Conservation (phyloP, 2,797 vertebrate species). For the Balearica regulorum region DNA sequence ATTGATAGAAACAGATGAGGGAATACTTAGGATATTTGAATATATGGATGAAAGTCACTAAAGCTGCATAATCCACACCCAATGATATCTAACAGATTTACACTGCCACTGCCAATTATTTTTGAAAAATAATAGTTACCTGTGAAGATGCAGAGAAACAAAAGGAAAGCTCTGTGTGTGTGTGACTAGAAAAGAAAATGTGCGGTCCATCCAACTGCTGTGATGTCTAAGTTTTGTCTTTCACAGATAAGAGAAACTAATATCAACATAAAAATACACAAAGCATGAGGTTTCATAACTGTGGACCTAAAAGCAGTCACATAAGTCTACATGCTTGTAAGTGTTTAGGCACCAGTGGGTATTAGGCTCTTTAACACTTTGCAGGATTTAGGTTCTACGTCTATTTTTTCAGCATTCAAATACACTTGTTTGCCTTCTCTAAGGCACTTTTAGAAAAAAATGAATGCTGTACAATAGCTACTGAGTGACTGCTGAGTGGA, state of each 20-base stretch:
- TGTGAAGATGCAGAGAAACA: not conserved
- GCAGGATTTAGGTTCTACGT: not conserved
- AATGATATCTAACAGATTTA: not conserved
- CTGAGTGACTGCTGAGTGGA: not conserved
- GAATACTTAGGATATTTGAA: slow-evolving; percentile 26
- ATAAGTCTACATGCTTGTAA: not conserved
- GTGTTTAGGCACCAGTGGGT: slow-evolving; percentile 3
- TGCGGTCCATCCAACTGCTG: not conserved
- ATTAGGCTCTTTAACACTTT: slow-evolving; percentile 45
- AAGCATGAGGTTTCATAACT: slow-evolving; percentile 47
- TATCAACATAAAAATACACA: slow-evolving; percentile 57
- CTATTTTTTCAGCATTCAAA: not conserved
- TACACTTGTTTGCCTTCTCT: not conserved
- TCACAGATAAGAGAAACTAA: slow-evolving; percentile 16
- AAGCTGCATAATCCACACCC: not conserved
- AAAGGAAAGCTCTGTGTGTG: not conserved
- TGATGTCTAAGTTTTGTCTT: not conserved
- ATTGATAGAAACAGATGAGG: slow-evolving; percentile 58
- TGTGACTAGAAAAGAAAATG: not conserved
- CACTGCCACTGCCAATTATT: not conserved
- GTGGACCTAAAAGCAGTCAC: not conserved
- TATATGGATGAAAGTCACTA: slow-evolving; percentile 4
- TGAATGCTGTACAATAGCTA: not conserved
- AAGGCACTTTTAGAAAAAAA: not conserved
- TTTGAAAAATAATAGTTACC: slow-evolving; percentile 10